Evolutionary conservation across 2,888 invertebrate genomes (phyloP).

Genomic region (Dascillus cervinus): DNA sequence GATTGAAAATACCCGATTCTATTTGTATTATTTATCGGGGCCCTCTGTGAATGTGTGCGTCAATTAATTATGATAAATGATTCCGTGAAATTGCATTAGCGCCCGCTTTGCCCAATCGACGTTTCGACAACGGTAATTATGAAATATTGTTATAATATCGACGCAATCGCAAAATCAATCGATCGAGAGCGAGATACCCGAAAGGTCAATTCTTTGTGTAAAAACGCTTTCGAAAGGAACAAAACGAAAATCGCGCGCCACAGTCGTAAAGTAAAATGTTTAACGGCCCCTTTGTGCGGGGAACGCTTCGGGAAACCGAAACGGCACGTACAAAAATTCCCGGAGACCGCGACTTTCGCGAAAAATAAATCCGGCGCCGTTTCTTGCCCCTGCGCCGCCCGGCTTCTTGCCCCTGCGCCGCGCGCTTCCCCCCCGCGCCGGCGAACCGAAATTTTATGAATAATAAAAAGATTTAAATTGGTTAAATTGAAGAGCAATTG

Average conservation of each 20-base stretch:
- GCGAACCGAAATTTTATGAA: conserved; percentile 43
- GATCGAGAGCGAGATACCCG: not conserved
- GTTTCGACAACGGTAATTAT: conserved; percentile 1
- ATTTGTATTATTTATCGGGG: conserved; percentile 1
- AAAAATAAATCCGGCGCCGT: no score
- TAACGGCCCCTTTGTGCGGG: conserved; percentile 13
- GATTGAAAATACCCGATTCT: conserved; percentile 1
- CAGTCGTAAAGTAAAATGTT: conserved; percentile 15
- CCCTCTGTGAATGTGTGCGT: conserved; percentile 1
- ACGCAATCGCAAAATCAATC: not conserved
- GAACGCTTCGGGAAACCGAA: conserved; percentile 14
- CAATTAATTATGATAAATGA: conserved; percentile 10
- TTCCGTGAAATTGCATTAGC: not conserved
- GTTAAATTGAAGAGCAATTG: conserved; percentile 44
- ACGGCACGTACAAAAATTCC: conserved; percentile 20
- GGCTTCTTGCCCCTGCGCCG: no score
- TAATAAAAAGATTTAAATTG: conserved; percentile 44
- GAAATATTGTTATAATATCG: conserved; percentile 1
- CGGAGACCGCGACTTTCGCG: conserved; percentile 8
- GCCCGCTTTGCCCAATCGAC: not conserved
- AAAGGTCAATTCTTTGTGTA: conserved; percentile 10
- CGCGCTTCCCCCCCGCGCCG: no score
- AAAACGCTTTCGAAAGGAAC: conserved; percentile 6
- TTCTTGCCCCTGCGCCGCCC: no score
- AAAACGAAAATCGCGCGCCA: conserved; percentile 9